A percentile compares a stretch with the other conserved stretches of the same genome.
phyloP scores from a whole-genome alignment of 2,888 invertebrate species.

The Charanyca ferruginea region DNA sequence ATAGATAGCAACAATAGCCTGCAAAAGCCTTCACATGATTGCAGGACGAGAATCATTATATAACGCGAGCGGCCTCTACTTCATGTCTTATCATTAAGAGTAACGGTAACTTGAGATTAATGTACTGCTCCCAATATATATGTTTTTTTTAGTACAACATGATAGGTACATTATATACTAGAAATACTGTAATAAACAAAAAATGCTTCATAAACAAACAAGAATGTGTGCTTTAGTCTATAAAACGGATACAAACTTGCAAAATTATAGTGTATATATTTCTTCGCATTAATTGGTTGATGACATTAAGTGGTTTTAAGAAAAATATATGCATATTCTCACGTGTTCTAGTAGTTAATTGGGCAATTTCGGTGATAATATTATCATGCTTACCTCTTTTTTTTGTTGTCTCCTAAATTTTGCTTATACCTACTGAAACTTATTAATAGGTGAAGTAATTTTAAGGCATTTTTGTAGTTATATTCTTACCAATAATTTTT shows the following conservation, averaged over 20 bases:
- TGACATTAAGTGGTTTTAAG: neutral
- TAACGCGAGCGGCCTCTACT: slow-evolving; percentile 21
- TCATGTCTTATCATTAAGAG: slow-evolving; percentile 48
- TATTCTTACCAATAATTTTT: no score
- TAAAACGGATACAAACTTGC: slow-evolving; percentile 11
- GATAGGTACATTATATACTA: slow-evolving; percentile 47
- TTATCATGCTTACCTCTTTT: neutral
- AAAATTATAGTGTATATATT: neutral
- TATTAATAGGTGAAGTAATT: no score
- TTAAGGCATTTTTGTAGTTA: no score
- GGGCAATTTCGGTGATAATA: neutral
- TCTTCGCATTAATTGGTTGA: slow-evolving; percentile 18
- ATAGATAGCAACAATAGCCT: slow-evolving; percentile 33
- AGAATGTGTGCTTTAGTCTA: slow-evolving; percentile 8
- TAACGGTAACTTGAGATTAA: slow-evolving; percentile 52
- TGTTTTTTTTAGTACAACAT: slow-evolving; percentile 28
- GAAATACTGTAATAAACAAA: neutral
- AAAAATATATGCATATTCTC: slow-evolving; percentile 4
- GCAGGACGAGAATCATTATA: slow-evolving; percentile 54
- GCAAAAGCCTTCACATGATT: slow-evolving; percentile 40
- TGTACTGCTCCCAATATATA: slow-evolving; percentile 40
- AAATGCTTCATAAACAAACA: neutral
- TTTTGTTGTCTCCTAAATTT: slow-evolving; percentile 8
- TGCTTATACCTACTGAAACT: neutral
- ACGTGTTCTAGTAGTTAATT: slow-evolving; percentile 11